Conservation (phyloP, 2,797 vertebrate species). For the Syngnathus acus region DNA sequence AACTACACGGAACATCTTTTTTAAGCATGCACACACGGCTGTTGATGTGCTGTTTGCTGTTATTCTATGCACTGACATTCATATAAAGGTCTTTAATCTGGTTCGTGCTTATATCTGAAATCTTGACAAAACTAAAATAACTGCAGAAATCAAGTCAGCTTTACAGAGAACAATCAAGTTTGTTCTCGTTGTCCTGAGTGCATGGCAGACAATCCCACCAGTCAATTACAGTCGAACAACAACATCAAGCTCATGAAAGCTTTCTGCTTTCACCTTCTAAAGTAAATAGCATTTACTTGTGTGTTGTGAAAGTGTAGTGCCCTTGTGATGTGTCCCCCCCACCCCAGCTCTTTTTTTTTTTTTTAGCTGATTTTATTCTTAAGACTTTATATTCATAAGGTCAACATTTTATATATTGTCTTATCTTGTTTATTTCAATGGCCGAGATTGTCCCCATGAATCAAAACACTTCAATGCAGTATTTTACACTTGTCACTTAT, state of each 20-base stretch:
- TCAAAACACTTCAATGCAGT: too few species aligned
- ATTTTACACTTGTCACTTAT: too few species aligned
- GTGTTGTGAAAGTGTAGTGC: conserved; percentile 11
- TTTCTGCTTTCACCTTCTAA: conserved; percentile 19
- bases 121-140: background rate
- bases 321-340: background rate
- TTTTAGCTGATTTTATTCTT: conserved; percentile 12
- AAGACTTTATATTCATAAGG: too few species aligned
- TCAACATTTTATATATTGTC: too few species aligned
- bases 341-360: background rate
- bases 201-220: conserved; percentile 17
- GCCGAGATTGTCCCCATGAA: too few species aligned
- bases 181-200: conserved; percentile 7
- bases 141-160: background rate
- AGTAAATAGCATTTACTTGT: conserved; percentile 38
- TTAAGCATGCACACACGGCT: conserved; percentile 41
- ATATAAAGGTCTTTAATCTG: conserved; percentile 14
- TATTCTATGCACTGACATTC: conserved; percentile 21
- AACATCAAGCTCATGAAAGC: conserved; percentile 22
- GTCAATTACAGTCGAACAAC: conserved; percentile 20
- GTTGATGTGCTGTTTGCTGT: conserved; percentile 32
- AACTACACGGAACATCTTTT: conserved; percentile 39
- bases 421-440: too few species aligned
- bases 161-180: conserved; percentile 21
- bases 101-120: background rate